Percentiles rank a stretch among this genome's conserved stretches.
Evolutionary conservation across 2,888 invertebrate genomes (phyloP).

Genomic region (Cylindroiulus punctatus): DNA sequence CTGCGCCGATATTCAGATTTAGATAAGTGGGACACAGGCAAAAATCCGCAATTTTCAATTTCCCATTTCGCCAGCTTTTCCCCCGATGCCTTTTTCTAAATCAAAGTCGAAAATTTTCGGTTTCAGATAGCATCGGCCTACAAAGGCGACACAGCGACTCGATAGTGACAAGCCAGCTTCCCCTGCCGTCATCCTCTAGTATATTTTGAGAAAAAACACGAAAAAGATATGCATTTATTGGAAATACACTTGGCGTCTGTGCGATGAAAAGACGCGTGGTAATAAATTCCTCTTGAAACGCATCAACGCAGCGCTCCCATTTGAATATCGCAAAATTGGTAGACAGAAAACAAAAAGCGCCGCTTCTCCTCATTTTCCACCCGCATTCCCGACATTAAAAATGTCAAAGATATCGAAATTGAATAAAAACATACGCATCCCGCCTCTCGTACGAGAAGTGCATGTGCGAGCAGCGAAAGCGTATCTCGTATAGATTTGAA

Average conservation of each 20-base stretch:
- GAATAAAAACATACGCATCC: neutral
- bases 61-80: neutral
- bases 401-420: slow-evolving; percentile 18
- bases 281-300: slow-evolving; percentile 9
- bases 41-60: neutral
- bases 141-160: neutral
- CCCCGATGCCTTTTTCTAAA: neutral
- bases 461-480: no score
- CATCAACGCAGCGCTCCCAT: neutral
- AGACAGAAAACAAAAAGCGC: neutral
- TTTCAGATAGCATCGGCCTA: neutral
- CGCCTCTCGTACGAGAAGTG: no score
- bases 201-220: slow-evolving; percentile 15
- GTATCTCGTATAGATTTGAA: no score
- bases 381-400: neutral
- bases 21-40: neutral
- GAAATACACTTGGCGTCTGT: neutral
- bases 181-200: neutral
- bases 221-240: slow-evolving; percentile 10
- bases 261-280: neutral
- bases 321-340: slow-evolving; percentile 18
- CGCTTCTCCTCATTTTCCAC: neutral
- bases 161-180: neutral
- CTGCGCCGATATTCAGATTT: neutral
- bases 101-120: neutral